Evolutionary conservation across 2,113 vertebrate species (phyloP).

Genomic region (Gymnarchus niloticus): DNA sequence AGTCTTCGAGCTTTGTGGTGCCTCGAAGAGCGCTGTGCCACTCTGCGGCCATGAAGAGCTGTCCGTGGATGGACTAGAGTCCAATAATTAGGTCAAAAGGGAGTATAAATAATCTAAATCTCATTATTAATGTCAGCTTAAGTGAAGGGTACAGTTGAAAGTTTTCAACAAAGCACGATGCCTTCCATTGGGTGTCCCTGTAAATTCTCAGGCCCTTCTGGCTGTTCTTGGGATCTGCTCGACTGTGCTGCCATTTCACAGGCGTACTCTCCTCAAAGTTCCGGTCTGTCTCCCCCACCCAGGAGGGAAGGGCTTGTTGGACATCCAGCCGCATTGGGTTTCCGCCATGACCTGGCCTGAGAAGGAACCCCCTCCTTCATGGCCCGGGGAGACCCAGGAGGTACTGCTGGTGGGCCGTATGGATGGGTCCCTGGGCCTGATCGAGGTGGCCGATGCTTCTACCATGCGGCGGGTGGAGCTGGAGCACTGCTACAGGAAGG

Average conservation of each 20-base stretch:
- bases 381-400: constrained; percentile 80
- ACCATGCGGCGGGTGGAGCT: constrained; percentile 80
- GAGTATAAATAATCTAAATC: constrained; percentile 16
- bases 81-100: constrained; percentile 22
- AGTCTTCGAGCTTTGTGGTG: constrained; percentile 34
- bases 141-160: constrained; percentile 21
- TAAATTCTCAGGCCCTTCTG: constrained; percentile 8
- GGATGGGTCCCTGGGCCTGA: constrained; percentile 87
- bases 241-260: neutral
- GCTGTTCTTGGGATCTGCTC: neutral
- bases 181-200: neutral
- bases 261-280: neutral
- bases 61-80: constrained; percentile 13
- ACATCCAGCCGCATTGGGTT: constrained; percentile 91
- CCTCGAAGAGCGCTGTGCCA: constrained; percentile 18
- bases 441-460: constrained; percentile 80
- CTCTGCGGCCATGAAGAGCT: constrained; percentile 36
- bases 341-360: constrained; percentile 87
- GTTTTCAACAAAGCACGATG: neutral
- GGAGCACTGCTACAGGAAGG: constrained; percentile 92
- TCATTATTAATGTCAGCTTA: constrained; percentile 11
- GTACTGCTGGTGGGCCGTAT: constrained; percentile 87
- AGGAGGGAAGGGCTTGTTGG: constrained; percentile 87
- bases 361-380: constrained; percentile 68
- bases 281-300: neutral